These are phyloP conservation scores for Cacatua alba DNA, from an alignment of 2,113 vertebrate species.

Conservation along the genomic window DNA sequence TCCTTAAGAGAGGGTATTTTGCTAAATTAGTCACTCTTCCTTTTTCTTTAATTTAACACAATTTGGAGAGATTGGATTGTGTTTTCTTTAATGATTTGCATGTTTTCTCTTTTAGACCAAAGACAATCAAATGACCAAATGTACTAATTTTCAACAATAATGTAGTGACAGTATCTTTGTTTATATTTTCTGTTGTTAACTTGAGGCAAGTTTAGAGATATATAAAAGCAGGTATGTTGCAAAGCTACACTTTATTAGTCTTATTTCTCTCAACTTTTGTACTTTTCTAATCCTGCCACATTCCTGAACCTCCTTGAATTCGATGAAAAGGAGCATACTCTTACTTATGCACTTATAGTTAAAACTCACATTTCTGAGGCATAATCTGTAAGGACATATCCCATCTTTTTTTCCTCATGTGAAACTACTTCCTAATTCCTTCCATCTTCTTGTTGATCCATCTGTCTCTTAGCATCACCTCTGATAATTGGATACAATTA, in stretches of 20 bases:
- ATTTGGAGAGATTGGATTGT: neutral
- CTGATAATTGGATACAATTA: neutral
- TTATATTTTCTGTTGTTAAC: no score
- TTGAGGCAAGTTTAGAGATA: neutral
- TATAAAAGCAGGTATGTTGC: neutral
- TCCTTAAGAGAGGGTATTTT: neutral
- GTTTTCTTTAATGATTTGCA: neutral
- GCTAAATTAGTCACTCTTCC: neutral
- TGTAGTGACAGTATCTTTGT: neutral
- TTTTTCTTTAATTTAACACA: neutral
- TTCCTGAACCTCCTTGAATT: neutral
- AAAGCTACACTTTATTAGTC: neutral
- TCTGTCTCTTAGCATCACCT: neutral
- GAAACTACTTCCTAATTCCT: neutral
- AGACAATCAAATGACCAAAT: neutral
- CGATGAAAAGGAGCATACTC: neutral
- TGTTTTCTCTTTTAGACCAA: neutral
- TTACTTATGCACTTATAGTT: neutral
- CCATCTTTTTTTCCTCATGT: neutral
- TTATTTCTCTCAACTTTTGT: neutral
- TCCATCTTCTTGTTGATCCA: neutral
- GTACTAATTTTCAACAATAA: neutral
- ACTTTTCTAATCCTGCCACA: neutral
- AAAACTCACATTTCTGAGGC: neutral
- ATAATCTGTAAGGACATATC: neutral